Conservation (phyloP, 2,888 invertebrate species). For the Plebejus argus region DNA sequence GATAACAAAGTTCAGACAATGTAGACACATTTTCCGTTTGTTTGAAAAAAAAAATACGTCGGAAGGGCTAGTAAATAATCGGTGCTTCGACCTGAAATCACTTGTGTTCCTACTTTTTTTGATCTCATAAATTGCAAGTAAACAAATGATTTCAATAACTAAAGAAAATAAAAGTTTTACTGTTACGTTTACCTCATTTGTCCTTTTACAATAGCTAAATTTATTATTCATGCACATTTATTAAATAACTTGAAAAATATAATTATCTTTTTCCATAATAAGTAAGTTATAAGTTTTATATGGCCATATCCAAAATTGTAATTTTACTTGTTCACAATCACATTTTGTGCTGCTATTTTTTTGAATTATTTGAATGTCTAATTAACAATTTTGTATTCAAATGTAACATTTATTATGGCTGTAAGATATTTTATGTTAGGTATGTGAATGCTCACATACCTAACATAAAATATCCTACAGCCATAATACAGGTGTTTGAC, state of each 20-base stretch:
- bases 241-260: background rate
- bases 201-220: background rate
- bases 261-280: conserved; percentile 1
- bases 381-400: background rate
- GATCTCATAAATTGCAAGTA: too few relatives aligned
- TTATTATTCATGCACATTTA: background rate
- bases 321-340: background rate
- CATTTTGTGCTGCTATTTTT: background rate
- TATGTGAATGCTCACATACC: background rate
- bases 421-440: background rate
- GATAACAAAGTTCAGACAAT: too few relatives aligned
- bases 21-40: too few relatives aligned
- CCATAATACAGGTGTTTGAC: background rate
- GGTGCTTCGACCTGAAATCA: too few relatives aligned
- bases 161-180: conserved; percentile 42
- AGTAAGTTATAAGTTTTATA: background rate
- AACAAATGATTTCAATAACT: too few relatives aligned
- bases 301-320: conserved; percentile 14
- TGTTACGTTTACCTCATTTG: background rate
- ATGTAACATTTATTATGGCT: background rate
- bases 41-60: too few relatives aligned
- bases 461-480: background rate
- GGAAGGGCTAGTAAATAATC: too few relatives aligned
- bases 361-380: background rate
- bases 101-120: too few relatives aligned